A percentile compares a stretch with the other conserved stretches of the same genome.
Evolutionary conservation across 2,113 vertebrate genomes (phyloP).

Genomic region (Chinchilla lanigera): DNA sequence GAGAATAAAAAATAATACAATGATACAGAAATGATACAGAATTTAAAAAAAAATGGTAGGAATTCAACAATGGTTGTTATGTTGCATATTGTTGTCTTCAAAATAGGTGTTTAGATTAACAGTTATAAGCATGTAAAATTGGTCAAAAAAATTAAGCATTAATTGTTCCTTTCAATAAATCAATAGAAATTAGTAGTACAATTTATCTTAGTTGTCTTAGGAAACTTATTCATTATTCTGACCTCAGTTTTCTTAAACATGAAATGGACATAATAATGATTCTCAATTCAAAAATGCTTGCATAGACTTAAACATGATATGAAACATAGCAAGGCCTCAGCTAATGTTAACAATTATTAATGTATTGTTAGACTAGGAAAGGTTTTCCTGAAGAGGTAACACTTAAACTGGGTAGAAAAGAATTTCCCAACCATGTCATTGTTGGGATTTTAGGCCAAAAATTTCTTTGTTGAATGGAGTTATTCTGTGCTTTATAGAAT

Average conservation of each 20-base stretch:
- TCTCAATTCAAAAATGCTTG: background rate
- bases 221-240: background rate
- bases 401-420: background rate
- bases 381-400: background rate
- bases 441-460: background rate
- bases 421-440: background rate
- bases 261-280: background rate
- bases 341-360: conserved; percentile 7
- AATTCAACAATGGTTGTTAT: too few relatives aligned
- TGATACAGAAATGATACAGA: too few relatives aligned
- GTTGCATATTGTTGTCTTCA: too few relatives aligned
- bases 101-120: too few relatives aligned
- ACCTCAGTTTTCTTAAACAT: background rate
- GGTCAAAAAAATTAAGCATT: too few relatives aligned
- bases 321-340: background rate
- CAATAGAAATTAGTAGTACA: too few relatives aligned
- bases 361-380: background rate
- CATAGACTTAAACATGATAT: background rate
- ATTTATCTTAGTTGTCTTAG: background rate
- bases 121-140: too few relatives aligned
- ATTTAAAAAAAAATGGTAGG: too few relatives aligned
- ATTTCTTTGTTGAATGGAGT: background rate
- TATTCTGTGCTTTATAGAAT: background rate
- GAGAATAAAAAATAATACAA: too few relatives aligned
- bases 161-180: too few relatives aligned